Conservation (phyloP, 2,797 vertebrate genomes). For the Discoglossus pictus region DNA sequence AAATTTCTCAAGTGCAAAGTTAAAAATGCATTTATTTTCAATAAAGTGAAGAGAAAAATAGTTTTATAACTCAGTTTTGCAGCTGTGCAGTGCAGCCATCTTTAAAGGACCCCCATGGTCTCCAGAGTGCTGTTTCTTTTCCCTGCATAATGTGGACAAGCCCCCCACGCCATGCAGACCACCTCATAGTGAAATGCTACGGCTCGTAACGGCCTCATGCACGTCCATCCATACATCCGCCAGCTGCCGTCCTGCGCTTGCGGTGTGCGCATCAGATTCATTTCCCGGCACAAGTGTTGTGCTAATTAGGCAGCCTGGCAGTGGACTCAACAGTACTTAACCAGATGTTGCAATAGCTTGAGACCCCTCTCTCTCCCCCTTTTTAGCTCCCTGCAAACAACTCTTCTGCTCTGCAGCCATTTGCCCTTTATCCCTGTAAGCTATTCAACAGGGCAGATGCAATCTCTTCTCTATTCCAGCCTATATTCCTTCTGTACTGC, state of each 20-base stretch:
- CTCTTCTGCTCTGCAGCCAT: constrained; percentile 64
- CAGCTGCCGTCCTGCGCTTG: constrained; percentile 37
- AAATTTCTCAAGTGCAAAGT: too few species aligned
- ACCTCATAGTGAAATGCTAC: constrained; percentile 12
- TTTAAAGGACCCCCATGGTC: constrained; percentile 8
- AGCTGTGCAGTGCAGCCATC: background rate
- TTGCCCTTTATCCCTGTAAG: constrained; percentile 63
- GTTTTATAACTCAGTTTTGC: constrained; percentile 4
- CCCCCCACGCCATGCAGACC: background rate
- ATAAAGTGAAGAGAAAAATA: background rate
- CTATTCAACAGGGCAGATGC: constrained; percentile 57
- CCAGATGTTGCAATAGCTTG: constrained; percentile 90
- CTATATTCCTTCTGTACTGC: constrained; percentile 48
- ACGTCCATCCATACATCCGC: constrained; percentile 24
- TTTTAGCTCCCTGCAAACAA: constrained; percentile 53
- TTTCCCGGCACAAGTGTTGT: constrained; percentile 89
- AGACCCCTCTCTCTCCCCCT: constrained; percentile 63
- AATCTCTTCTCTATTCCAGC: constrained; percentile 52
- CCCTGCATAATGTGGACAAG: background rate
- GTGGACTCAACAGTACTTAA: constrained; percentile 78
- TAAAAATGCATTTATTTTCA: background rate
- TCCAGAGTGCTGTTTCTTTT: background rate
- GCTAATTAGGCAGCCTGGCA: constrained; percentile 81
- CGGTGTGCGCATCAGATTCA: constrained; percentile 75
- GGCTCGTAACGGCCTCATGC: constrained; percentile 11